Evolutionary conservation across 2,797 vertebrate species (phyloP).

Genomic region (Potorous gilbertii): DNA sequence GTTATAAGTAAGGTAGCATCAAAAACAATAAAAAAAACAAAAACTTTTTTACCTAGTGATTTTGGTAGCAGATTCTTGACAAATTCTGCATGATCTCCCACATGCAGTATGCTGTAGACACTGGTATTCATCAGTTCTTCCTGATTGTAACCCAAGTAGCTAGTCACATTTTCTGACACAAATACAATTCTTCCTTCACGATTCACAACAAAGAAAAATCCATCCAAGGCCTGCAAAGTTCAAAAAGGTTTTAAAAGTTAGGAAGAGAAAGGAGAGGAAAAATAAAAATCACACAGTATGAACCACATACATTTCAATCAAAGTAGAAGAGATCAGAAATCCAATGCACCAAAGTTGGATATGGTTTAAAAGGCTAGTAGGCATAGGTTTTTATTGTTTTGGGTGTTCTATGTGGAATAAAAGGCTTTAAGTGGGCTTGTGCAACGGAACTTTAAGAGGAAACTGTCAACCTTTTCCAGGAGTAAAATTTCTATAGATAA

Average conservation of each 20-base stretch:
- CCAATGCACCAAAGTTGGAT: background rate
- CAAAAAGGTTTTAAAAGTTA: constrained; percentile 45
- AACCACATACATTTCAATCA: background rate
- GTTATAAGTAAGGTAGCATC: constrained; percentile 1
- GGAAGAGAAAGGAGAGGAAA: background rate
- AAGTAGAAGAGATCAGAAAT: background rate
- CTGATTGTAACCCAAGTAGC: constrained; percentile 95
- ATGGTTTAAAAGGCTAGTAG: background rate
- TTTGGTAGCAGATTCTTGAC: constrained; percentile 96
- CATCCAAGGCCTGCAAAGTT: constrained; percentile 90
- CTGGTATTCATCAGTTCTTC: constrained; percentile 97
- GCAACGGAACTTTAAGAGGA: constrained; percentile 23
- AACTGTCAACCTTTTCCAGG: background rate
- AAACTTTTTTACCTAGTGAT: constrained; percentile 90
- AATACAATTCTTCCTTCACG: constrained; percentile 96
- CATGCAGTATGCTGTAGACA: constrained; percentile 97
- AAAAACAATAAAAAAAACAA: constrained; percentile 20
- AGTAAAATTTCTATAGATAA: background rate
- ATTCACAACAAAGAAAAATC: constrained; percentile 98
- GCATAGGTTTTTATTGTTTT: too few relatives aligned
- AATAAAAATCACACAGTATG: background rate
- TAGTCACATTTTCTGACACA: constrained; percentile 94
- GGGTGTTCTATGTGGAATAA: background rate
- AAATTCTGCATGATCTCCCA: constrained; percentile 96
- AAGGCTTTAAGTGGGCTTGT: background rate